phyloP scores from a whole-genome alignment of 1,140 invertebrate species.

The Bombus waltoni region DNA sequence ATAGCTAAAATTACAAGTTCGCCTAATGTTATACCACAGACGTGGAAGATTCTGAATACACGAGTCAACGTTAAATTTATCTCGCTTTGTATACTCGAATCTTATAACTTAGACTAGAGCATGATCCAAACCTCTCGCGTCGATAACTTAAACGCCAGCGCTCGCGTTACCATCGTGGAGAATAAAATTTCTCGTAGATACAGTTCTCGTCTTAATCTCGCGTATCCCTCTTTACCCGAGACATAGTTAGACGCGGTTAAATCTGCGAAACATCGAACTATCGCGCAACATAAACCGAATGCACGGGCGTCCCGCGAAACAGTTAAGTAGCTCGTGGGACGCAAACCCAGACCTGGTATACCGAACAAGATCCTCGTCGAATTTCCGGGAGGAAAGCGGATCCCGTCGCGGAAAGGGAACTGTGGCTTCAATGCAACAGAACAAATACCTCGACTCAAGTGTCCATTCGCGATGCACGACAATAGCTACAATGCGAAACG shows the following conservation, averaged over 20 bases:
- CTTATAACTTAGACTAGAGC: not conserved
- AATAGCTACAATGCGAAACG: constrained; percentile 36
- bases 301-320: not conserved
- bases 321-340: not conserved
- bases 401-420: constrained; percentile 34
- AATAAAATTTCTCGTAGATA: not conserved
- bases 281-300: not conserved
- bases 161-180: not conserved
- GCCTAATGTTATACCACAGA: too few relatives aligned
- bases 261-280: not conserved
- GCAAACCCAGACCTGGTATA: not conserved
- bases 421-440: constrained; percentile 32
- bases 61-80: too few relatives aligned
- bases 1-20: too few relatives aligned
- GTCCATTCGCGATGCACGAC: constrained; percentile 44
- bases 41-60: too few relatives aligned
- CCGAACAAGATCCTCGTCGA: constrained; percentile 33
- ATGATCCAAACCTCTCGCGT: not conserved
- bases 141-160: not conserved
- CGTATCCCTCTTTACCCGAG: not conserved
- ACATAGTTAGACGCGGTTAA: not conserved
- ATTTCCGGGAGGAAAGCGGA: constrained; percentile 39
- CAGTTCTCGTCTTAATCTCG: not conserved
- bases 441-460: constrained; percentile 53
- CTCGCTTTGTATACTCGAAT: not conserved